phyloP scores from a whole-genome alignment of 2,797 vertebrate species.

The Champsocephalus gunnari region DNA sequence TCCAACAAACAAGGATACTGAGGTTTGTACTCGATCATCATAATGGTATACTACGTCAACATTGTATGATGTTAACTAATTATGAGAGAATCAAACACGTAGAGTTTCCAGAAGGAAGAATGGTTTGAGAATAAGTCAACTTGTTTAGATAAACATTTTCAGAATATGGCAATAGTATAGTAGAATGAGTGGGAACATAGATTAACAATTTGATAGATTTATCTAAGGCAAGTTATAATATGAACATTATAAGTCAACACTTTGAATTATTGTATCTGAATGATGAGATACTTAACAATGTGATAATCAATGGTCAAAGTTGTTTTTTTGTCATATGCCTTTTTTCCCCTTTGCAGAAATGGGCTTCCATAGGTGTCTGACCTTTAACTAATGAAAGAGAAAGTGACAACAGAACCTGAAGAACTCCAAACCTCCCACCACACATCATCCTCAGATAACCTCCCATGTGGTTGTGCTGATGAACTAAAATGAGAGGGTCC shows the following conservation, averaged over 20 bases:
- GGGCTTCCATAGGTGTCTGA: background rate
- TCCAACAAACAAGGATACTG: slow-evolving; percentile 17
- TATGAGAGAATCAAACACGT: background rate
- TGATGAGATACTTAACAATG: too few species aligned
- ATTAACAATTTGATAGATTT: background rate
- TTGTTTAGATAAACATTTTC: too few species aligned
- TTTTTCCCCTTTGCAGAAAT: background rate
- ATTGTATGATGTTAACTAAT: background rate
- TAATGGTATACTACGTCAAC: background rate
- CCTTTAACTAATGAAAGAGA: slow-evolving; percentile 23
- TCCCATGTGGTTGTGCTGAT: slow-evolving; percentile 18
- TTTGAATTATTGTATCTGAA: background rate
- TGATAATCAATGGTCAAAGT: background rate
- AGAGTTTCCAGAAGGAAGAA: background rate
- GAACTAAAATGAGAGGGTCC: slow-evolving; percentile 20
- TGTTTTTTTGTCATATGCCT: background rate
- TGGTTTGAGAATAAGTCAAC: background rate
- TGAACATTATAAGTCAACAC: too few species aligned
- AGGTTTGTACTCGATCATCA: background rate
- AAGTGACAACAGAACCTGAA: slow-evolving; percentile 5
- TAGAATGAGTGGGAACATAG: background rate
- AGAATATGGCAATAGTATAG: background rate
- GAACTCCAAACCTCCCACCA: slow-evolving; percentile 23
- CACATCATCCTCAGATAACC: slow-evolving; percentile 38
- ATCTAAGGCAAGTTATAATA: background rate